A percentile compares a stretch with the other conserved stretches of the same genome.
Evolutionary conservation across 1,140 invertebrate species (phyloP).

Genomic region (Babylonia areolata): DNA sequence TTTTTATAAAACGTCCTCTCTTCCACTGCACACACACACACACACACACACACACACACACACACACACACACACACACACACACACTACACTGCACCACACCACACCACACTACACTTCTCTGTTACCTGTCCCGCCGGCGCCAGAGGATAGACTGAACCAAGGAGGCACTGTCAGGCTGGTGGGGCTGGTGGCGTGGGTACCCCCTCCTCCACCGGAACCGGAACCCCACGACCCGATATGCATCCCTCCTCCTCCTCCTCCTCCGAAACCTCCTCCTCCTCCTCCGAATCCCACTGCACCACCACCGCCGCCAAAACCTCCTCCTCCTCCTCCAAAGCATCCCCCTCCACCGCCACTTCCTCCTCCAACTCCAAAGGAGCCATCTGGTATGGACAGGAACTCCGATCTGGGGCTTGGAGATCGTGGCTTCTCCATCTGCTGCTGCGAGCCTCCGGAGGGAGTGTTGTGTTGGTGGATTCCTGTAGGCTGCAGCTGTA

Average conservation of each 20-base stretch:
- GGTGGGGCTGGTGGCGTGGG: slow-evolving; percentile 43
- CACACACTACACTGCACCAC: too few species aligned
- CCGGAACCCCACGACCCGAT: slow-evolving; percentile 31
- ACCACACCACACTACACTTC: too few species aligned
- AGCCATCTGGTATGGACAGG: slow-evolving; percentile 45
- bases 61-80: neutral
- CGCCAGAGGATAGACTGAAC: neutral
- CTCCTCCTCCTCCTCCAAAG: slow-evolving; percentile 16
- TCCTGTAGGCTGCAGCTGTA: neutral
- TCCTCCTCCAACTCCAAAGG: neutral
- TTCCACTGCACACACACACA: too few species aligned
- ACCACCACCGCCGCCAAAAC: neutral
- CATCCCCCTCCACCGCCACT: neutral
- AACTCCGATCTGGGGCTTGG: slow-evolving; percentile 45
- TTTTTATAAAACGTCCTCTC: too few species aligned
- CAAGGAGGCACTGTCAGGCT: slow-evolving; percentile 47
- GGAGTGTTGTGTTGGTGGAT: neutral
- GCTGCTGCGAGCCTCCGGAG: neutral
- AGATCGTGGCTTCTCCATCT: slow-evolving; percentile 35
- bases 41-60: slow-evolving; percentile 7
- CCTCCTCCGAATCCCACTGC: slow-evolving; percentile 6
- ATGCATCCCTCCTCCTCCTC: slow-evolving; percentile 11
- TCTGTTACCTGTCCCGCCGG: too few species aligned
- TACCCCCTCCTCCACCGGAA: neutral
- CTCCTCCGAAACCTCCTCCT: neutral